phyloP scores from a whole-genome alignment of 2,797 vertebrate species.

The Paratrypauchen microcephalus region DNA sequence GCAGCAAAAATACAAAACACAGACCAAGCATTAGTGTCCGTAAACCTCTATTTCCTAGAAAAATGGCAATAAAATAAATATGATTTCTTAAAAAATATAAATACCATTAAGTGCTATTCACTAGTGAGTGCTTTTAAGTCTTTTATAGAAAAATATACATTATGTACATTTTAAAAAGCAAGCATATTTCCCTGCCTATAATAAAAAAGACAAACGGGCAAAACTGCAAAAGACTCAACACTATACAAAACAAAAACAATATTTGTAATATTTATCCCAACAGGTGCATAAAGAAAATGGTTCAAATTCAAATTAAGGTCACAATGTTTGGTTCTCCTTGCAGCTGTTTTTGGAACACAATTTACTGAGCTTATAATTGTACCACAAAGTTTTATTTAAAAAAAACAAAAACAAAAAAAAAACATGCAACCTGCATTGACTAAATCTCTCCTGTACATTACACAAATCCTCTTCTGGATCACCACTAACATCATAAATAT shows the following conservation, averaged over 20 bases:
- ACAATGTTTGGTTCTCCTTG: conserved; percentile 72
- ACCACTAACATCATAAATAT: conserved; percentile 45
- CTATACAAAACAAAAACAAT: conserved; percentile 54
- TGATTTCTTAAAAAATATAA: conserved; percentile 84
- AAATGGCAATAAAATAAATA: conserved; percentile 88
- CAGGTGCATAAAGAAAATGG: conserved; percentile 55
- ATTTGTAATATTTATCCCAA: conserved; percentile 62
- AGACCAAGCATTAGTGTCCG: conserved; percentile 83
- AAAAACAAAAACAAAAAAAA: conserved; percentile 10
- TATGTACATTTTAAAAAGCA: conserved; percentile 83
- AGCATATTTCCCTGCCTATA: conserved; percentile 74
- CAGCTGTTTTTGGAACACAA: conserved; percentile 69
- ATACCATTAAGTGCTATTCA: conserved; percentile 88
- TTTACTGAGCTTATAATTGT: conserved; percentile 44
- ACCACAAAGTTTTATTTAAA: conserved; percentile 34
- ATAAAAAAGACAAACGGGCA: conserved; percentile 73
- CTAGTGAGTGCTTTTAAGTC: conserved; percentile 83
- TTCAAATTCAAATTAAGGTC: conserved; percentile 59
- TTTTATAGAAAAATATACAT: conserved; percentile 87
- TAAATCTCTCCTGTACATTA: conserved; percentile 18
- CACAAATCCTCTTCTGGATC: conserved; percentile 37
- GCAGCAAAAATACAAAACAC: conserved; percentile 80
- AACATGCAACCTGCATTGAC: conserved; percentile 42
- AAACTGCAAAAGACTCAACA: conserved; percentile 66
- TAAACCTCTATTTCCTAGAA: conserved; percentile 85